Evolutionary conservation across 2,113 vertebrate genomes (phyloP), one percentile per base, ranked within the genome.

Genomic region (Irena cyanogastra): DNA sequence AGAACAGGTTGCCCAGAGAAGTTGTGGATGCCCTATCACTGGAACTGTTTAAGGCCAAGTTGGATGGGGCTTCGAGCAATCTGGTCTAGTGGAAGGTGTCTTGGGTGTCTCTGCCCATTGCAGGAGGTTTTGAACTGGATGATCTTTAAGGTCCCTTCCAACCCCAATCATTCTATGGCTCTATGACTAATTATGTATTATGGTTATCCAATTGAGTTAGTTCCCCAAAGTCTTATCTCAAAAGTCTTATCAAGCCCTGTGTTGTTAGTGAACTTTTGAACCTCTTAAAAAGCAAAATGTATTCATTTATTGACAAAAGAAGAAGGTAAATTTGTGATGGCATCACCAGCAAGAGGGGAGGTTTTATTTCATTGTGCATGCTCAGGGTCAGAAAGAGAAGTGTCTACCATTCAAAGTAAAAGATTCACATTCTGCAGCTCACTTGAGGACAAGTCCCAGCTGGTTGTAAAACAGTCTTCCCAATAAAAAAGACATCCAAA

Each of bases 11-110:
- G 31, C 37, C 24, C 57, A 81, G 45, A 39, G 78, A 65, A n/a
- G 44, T 0, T 39, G 17, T n/a, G 30, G 9, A 6, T 39, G 10
- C 1, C 9, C 11, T 21, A 12, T 53, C 37, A 4, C 30, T 78
- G 31, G 21, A 45, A 54, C 14, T 17, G 16, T 37, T 84, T 30
- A 60, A 69, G 54, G 30, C 8, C 59, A 65, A 12, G 27, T 0
- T 76, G n/a, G 23, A 61, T 6, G 11, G 31, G 22, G 19, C 35
- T 89, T 79, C n/a, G 44, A 64, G 70, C 9, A 75, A 23, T 14
- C 7, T 50, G 3, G 2, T n/a, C 42, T 28, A 23, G 28, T 50
- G 52, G 20, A 60, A 75, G 28, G 5, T 57, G 7, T 61, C 30
- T 45, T 14, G 70, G 28, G 5, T 57, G 7, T 61, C 30, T 45